Evolutionary conservation across 2,888 invertebrate genomes (phyloP), one percentile per base, ranked within the genome.

Genomic region (Oxycera nigricornis): DNA sequence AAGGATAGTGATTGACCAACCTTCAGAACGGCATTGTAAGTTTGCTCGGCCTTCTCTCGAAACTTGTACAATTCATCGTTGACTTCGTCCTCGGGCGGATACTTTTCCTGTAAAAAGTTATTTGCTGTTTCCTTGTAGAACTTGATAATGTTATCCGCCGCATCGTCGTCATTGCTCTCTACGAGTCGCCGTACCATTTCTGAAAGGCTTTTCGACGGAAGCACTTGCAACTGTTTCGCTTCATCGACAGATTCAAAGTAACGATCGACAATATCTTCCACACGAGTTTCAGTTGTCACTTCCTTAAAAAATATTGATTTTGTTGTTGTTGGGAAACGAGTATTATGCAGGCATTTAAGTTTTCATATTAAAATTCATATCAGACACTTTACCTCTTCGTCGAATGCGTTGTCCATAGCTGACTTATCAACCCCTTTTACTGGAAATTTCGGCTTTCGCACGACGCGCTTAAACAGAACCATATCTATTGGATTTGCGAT

Each of bases 401-500:
- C 80, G 76, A 82, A 80, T 0, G 81, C 83, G 11, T 79, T 79
- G 11, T 81, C 77, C 82, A 85, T 80, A 2, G 82, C 83, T 14
- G 80, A 80, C 67, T 81, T 81, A 75, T 85, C 85, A 22, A 80
- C 78, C 14, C 78, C 79, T 0, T 80, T 78, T 0, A 76, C 74
- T 14, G 81, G 82, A 4, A 73, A 68, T 70, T 83, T 83, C 1
- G 76, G 75, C n/a, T 80, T 80, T n/a, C 79, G 81, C 0, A 79
- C 87, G 75, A 89, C 87, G 75, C 88, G 88, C 78, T 90, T 90
- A 83, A 95, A 92, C 57, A 90, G 83, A 11, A 98, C 84, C 79
- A 96, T 89, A 79, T 96, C 95, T 76, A 90, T 90, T 0, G 94
- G 91, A 86, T 98, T 98, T 0, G 96, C 97, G 0, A 97, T 91